These are phyloP conservation scores for Platycheirus rosarum DNA, from an alignment of 2,888 invertebrate genomes.

Conservation along the genomic window DNA sequence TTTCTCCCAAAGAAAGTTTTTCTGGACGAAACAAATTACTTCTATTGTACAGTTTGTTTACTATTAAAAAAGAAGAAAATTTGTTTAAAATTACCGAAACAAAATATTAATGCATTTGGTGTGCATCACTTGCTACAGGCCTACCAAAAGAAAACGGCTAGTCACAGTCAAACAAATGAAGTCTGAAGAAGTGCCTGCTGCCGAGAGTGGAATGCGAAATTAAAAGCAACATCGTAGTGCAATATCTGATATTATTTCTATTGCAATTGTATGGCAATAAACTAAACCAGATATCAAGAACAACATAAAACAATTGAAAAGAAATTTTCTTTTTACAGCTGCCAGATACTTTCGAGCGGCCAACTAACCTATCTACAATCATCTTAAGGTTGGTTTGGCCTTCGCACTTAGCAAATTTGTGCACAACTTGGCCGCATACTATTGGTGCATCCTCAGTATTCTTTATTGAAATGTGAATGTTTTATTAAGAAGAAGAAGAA, in stretches of 20 bases:
- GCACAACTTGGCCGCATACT: no score
- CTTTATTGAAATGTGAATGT: no score
- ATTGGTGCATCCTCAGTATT: no score
- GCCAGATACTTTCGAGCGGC: constrained; percentile 62
- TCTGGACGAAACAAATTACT: constrained; percentile 20
- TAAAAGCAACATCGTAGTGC: neutral
- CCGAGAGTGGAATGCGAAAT: constrained; percentile 47
- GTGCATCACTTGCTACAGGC: constrained; percentile 19
- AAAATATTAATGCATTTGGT: constrained; percentile 30
- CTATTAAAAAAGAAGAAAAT: constrained; percentile 16
- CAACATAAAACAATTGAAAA: constrained; percentile 51
- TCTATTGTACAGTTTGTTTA: constrained; percentile 5
- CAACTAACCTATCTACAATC: constrained; percentile 29
- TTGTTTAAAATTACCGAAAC: constrained; percentile 24
- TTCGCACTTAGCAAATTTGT: constrained; percentile 32
- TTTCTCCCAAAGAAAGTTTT: constrained; percentile 71
- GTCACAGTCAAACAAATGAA: constrained; percentile 28
- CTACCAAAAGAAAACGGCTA: constrained; percentile 1
- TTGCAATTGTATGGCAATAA: constrained; percentile 36
- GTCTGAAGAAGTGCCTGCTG: neutral
- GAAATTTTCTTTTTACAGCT: constrained; percentile 63
- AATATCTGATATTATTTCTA: neutral
- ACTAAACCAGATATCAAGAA: constrained; percentile 48
- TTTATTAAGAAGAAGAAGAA: no score
- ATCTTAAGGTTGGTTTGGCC: constrained; percentile 41